Percentiles rank a stretch among this genome's conserved stretches.
phyloP scores from a whole-genome alignment of 2,888 invertebrate species.

The Microctonus hyperodae region DNA sequence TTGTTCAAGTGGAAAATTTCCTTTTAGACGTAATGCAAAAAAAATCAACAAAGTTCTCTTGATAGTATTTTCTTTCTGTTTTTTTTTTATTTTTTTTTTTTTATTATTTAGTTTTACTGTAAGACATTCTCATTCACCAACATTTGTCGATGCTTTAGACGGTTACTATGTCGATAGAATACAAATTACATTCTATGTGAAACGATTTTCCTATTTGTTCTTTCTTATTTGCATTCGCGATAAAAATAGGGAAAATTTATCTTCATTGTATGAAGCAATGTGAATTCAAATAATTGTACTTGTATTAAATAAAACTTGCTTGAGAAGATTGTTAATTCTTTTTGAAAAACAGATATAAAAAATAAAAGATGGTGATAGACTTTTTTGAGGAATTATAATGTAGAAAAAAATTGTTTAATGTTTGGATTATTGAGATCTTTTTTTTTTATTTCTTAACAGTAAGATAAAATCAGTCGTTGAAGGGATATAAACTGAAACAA shows the following conservation, averaged over 20 bases:
- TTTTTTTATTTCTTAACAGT: neutral
- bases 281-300: neutral
- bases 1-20: conserved; percentile 3
- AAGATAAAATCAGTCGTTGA: conserved; percentile 11
- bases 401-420: neutral
- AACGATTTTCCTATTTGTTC: neutral
- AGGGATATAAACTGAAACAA: conserved; percentile 16
- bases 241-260: neutral
- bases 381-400: neutral
- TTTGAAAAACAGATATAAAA: neutral
- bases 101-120: neutral
- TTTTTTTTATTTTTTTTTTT: too few relatives aligned
- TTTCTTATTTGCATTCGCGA: neutral
- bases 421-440: neutral
- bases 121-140: neutral
- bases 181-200: neutral
- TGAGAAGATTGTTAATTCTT: neutral
- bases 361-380: neutral
- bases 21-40: neutral
- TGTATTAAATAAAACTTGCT: neutral
- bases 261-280: neutral
- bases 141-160: neutral
- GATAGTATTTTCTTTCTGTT: neutral
- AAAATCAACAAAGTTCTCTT: neutral
- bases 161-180: neutral